Conservation (phyloP, 2,113 vertebrate genomes). For the Syngnathus floridae region DNA sequence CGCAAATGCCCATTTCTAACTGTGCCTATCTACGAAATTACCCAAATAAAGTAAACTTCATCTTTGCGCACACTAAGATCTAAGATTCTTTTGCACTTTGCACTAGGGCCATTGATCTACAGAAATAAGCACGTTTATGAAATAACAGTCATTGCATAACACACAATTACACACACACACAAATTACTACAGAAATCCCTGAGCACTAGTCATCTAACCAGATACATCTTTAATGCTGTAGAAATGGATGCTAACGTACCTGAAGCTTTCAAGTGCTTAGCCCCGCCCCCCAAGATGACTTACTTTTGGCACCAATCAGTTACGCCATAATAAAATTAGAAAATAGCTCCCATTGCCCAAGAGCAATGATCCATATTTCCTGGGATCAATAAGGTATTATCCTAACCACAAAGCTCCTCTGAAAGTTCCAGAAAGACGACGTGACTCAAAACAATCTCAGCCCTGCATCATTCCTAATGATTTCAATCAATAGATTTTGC, state of each 20-base stretch:
- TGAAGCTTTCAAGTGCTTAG: no score
- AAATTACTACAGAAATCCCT: no score
- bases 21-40: no score
- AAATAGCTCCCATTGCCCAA: background rate
- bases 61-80: no score
- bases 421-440: background rate
- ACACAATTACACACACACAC: background rate
- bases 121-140: no score
- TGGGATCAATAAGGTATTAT: background rate
- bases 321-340: background rate
- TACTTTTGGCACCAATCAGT: background rate
- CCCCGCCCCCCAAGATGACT: background rate
- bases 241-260: no score
- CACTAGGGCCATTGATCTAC: no score
- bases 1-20: no score
- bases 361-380: background rate
- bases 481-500: conserved; percentile 45
- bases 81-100: no score
- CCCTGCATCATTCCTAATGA: conserved; percentile 41
- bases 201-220: no score
- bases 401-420: background rate
- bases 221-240: no score
- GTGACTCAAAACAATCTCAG: background rate
- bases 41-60: no score
- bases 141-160: background rate